Base-by-base conservation (phyloP, 1,140 invertebrate genomes). In the Pomacea maculata region DNA sequence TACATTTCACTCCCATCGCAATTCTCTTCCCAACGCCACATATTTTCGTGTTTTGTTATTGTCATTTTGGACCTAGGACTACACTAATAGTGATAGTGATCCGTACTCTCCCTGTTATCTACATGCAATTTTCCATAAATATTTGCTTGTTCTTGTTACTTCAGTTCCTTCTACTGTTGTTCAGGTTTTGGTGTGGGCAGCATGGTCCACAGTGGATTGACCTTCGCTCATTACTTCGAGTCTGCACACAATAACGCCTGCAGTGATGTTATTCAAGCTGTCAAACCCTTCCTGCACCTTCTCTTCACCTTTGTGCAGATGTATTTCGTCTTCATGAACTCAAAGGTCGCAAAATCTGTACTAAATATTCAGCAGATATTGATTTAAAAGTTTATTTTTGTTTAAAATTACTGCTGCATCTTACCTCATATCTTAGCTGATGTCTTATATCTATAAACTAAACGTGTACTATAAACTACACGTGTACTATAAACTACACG, bases 301-400 rank as follows among this genome's bases (percentile, higher is more conserved):
- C 94, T 97, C 57, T 99, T 99, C 92, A 98, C 97, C 21, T 99
- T 99, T 89, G 97, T 97, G 94, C 97, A 99, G 92, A 98, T 99
- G 96, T 98, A 99, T 88, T 99, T 99, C 90, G 97, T 99, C 88
- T 99, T 99, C 92, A 97, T 98, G 94, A 99, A 99, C 92, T 97
- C 97, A 74, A 94, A 97, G 93, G 97, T 98, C 94, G 94, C 57
- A 61, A 61, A 61, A 4, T 0, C 6, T 45, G 34, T 6, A 45
- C 6, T 45, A 45, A 45, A 45, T 45, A 45, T 45, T 45, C 34
- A 45, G 3, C 34, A 45, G 34, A 45, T 45, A 45, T 45, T 45
- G 34, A 45, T 45, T 45, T 45, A 45, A 45, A 45, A 2, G 34
- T 45, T 45, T 4, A 45, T 45, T 45, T 45, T 45, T 45, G 34